Evolutionary conservation across 2,113 vertebrate species (phyloP).

Genomic region (Neolamprologus kungweensis): DNA sequence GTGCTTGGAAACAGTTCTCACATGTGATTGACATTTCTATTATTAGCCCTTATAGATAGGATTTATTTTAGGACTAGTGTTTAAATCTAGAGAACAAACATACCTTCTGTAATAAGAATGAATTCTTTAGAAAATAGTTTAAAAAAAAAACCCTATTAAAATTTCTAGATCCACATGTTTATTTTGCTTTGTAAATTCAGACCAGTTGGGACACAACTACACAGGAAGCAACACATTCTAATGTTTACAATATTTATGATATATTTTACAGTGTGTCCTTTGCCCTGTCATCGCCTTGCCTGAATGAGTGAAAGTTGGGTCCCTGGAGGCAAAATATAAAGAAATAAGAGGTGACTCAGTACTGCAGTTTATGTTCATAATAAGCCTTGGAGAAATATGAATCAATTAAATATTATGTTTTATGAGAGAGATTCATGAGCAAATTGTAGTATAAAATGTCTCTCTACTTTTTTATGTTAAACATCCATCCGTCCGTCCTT

Average conservation of each 20-base stretch:
- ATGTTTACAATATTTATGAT: neutral
- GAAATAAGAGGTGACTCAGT: neutral
- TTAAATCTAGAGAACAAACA: neutral
- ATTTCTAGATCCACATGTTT: neutral
- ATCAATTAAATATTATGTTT: neutral
- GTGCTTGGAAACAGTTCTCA: neutral
- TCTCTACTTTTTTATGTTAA: neutral
- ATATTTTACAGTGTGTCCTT: neutral
- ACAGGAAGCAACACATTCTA: neutral
- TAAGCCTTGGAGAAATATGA: neutral
- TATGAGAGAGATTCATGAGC: neutral
- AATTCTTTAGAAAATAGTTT: neutral
- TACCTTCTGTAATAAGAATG: neutral
- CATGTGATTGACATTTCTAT: neutral
- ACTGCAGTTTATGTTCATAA: neutral
- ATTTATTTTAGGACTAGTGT: neutral
- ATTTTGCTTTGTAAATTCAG: neutral
- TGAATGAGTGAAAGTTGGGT: neutral
- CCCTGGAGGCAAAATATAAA: neutral
- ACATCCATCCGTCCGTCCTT: neutral
- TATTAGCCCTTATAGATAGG: neutral
- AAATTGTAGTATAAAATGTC: neutral
- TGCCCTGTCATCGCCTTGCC: neutral
- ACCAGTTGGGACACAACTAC: neutral
- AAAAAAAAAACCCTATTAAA: neutral